A percentile compares a stretch with the other conserved stretches of the same genome.
These are phyloP conservation scores for Epizoanthus stellaris DNA, from an alignment of 92 coral and sea anemone genomes.

Conservation along the genomic window DNA sequence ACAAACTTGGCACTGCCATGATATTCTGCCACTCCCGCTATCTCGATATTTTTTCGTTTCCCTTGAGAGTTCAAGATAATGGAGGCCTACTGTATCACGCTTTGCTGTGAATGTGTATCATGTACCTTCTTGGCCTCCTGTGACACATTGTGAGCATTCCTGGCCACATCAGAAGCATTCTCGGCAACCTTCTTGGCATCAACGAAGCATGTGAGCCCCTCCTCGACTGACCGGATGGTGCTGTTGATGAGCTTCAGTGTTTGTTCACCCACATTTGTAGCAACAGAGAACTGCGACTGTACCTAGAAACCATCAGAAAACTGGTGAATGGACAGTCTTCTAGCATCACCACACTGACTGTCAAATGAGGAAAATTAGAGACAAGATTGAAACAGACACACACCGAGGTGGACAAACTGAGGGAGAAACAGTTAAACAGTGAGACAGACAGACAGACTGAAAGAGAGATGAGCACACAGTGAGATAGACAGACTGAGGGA, in stretches of 20 bases:
- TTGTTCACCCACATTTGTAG: slow-evolving; percentile 67
- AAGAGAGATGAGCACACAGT: too few relatives aligned
- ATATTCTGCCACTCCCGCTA: too few relatives aligned
- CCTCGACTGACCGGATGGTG: slow-evolving; percentile 70
- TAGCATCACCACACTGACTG: too few relatives aligned
- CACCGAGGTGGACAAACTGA: background rate
- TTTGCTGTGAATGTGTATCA: background rate
- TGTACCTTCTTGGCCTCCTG: slow-evolving; percentile 78
- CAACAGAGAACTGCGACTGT: slow-evolving; percentile 68
- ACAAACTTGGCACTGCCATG: too few relatives aligned
- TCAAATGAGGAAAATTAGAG: too few relatives aligned
- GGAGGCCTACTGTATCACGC: too few relatives aligned
- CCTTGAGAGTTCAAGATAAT: too few relatives aligned
- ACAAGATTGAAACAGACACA: background rate
- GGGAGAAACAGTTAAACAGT: too few relatives aligned
- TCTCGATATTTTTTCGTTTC: too few relatives aligned
- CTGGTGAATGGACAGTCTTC: background rate
- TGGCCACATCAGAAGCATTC: slow-evolving; percentile 78
- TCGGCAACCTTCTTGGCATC: slow-evolving; percentile 72
- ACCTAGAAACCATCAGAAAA: slow-evolving; percentile 54
- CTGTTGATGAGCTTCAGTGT: slow-evolving; percentile 70
- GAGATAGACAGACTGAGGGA: too few relatives aligned
- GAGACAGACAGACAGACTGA: too few relatives aligned
- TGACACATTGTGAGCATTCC: slow-evolving; percentile 73
- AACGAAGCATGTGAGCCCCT: slow-evolving; percentile 78